Base-by-base conservation (phyloP, 1,140 invertebrate species). In the Drosophila kepulauana region DNA sequence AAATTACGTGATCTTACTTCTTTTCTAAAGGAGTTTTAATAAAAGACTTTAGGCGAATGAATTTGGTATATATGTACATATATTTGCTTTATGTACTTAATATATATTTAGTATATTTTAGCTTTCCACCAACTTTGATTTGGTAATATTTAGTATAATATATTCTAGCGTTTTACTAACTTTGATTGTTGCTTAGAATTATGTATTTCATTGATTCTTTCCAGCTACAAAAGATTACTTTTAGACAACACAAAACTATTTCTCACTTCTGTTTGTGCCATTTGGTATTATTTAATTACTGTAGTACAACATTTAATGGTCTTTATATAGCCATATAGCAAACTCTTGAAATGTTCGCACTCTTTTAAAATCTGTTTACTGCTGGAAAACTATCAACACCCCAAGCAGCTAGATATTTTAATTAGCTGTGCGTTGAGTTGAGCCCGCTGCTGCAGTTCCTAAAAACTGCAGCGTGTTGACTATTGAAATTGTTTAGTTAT, bases 321-420 rank as follows among this genome's bases (percentile, higher is more conserved):
- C 15, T 61, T 41, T 38, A 58, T 58, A 74, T 56, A 15, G 49
- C 30, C 16, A 61, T 61, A 45, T 56, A 58, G 8, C 30, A 16
- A 3, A 51, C 20, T 30, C n/a, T 30, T 5, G 25, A 61, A 49
- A 57, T 57, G 66, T 75, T 78, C 52, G 46, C 71, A 68, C 71
- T 49, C 58, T 57, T 62, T 75, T 61, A 69, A 63, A 52, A 75
- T 41, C 33, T 70, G 59, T 78, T 78, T 78, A 78, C 54, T 70
- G 72, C 65, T 30, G 43, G 59, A 25, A 49, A 75, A 64, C 75
- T 61, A 64, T 78, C 71, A 78, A 78, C 75, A 78, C 75, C 65
- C 66, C 54, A 41, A 58, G 43, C 65, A 74, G 64, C 46, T 48
- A 30, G 65, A 74, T 43, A 75, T 56, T 78, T 78, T 78, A 75